These are phyloP conservation scores for Vespertilio murinus DNA, from an alignment of 2,797 vertebrate genomes.

Conservation along the genomic window DNA sequence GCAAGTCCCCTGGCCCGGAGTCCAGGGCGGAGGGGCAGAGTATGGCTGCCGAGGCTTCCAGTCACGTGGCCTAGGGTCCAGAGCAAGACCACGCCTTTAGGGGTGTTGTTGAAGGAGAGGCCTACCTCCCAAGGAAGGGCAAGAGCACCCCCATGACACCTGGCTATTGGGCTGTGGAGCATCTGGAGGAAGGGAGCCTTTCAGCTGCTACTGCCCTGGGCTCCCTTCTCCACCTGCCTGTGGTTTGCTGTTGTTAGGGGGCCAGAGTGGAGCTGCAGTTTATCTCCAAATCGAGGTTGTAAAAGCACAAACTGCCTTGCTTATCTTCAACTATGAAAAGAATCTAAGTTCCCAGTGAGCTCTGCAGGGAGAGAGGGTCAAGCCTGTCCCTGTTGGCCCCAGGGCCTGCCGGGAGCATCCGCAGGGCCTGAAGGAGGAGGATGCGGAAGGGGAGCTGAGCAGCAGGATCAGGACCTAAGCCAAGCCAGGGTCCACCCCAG, in stretches of 20 bases:
- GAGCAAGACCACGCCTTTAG: not conserved
- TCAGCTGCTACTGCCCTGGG: accelerated
- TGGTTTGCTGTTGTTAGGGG: not conserved
- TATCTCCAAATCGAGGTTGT: not conserved
- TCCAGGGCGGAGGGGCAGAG: not conserved
- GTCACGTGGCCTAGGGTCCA: not conserved
- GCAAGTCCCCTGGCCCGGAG: not conserved
- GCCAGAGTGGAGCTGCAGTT: not conserved
- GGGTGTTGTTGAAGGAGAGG: not conserved
- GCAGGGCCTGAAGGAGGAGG: accelerated
- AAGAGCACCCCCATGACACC: accelerated
- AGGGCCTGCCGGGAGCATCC: not conserved
- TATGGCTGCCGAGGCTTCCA: accelerated
- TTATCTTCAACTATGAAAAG: not conserved
- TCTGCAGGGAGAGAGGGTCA: accelerated
- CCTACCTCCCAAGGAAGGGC: not conserved
- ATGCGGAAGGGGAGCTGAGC: too few species aligned
- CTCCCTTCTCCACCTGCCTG: not conserved
- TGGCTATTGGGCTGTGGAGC: accelerated
- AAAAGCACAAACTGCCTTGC: not conserved
- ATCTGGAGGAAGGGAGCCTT: not conserved
- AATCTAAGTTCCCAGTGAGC: not conserved
- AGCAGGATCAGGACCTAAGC: not conserved
- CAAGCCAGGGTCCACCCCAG: too few species aligned
- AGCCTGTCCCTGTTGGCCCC: not conserved